Evolutionary conservation across 92 coral and sea anemone genomes (phyloP).

Genomic region (Parazoanthus darwini): DNA sequence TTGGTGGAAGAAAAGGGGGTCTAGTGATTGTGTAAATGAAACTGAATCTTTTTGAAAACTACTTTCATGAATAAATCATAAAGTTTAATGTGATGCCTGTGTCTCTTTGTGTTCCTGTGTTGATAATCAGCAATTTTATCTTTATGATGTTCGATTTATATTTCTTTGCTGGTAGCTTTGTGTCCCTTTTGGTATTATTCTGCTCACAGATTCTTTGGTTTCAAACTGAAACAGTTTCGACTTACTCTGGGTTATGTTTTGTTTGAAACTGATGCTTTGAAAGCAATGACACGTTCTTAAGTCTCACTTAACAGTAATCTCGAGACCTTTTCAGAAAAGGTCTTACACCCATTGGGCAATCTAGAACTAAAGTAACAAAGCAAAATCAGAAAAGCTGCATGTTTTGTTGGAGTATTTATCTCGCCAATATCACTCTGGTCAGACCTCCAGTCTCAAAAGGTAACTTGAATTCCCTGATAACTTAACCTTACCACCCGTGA

Average conservation of each 20-base stretch:
- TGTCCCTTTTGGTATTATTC: neutral
- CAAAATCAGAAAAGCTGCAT: neutral
- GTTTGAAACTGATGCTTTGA: conserved; percentile 4
- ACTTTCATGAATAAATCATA: conserved; percentile 47
- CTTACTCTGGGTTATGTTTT: neutral
- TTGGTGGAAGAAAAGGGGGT: conserved; percentile 31
- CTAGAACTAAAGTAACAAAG: neutral
- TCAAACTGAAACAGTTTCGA: neutral
- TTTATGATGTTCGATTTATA: neutral
- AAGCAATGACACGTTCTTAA: neutral
- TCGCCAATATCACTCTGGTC: neutral
- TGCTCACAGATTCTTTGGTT: neutral
- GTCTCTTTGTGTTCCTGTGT: conserved; percentile 36
- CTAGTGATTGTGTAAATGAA: conserved; percentile 40
- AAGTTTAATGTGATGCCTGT: conserved; percentile 34
- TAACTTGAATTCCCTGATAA: neutral
- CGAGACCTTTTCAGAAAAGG: neutral
- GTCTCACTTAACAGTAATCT: neutral
- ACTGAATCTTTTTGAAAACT: conserved; percentile 9
- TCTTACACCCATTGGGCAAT: neutral
- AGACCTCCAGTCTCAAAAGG: neutral
- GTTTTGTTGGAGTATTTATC: neutral
- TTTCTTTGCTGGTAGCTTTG: neutral
- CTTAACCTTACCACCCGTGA: conserved; percentile 4
- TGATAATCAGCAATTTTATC: conserved; percentile 5